Evolutionary conservation across 2,888 invertebrate species (phyloP), one percentile per base, ranked within the genome.

Genomic region (Nezara viridula): DNA sequence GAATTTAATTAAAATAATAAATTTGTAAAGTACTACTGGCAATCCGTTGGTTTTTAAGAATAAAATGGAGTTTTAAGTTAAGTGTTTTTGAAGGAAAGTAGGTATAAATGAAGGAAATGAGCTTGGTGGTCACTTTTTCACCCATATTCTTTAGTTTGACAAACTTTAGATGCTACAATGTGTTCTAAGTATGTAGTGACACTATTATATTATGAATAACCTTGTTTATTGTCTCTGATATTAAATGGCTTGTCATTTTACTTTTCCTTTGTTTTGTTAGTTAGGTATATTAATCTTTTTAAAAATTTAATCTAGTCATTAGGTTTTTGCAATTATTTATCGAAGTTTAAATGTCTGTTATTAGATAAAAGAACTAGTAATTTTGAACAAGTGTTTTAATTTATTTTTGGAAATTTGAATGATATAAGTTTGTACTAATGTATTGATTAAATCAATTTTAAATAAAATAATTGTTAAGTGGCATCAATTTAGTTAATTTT

Each of bases 251-350:
- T 40, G 81, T 81, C 40, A 44, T 81, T 81, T 44, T 81, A 44
- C 40, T n/a, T 81, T 44, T 81, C 81, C 24, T 81, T 81, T 81
- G 44, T 44, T 81, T 24, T 44, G n/a, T 81, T 81, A 77, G 37
- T 19, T 73, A 77, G 40, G 40, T 81, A 12, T 40, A 77, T 77
- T 77, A 37, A 73, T 77, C 44, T 40, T 81, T 81, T 44, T 81
- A 40, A 5, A 9, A 40, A 24, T 81, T 40, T n/a, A 44, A 40
- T 81, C 81, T 81, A 81, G 81, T 81, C 81, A 81, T 81, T 44
- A 81, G 81, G 40, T 81, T 44, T 60, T 81, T 81, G 77, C 81
- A 44, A 44, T 81, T 81, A 81, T 81, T 40, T 81, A 81, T 81
- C 40, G 14, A n/a, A 44, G 10, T 81, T 24, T 81, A 66, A 81